Evolutionary conservation across 2,113 vertebrate genomes (phyloP), one percentile per base, ranked within the genome.

Genomic region (Coptodon rendalli): DNA sequence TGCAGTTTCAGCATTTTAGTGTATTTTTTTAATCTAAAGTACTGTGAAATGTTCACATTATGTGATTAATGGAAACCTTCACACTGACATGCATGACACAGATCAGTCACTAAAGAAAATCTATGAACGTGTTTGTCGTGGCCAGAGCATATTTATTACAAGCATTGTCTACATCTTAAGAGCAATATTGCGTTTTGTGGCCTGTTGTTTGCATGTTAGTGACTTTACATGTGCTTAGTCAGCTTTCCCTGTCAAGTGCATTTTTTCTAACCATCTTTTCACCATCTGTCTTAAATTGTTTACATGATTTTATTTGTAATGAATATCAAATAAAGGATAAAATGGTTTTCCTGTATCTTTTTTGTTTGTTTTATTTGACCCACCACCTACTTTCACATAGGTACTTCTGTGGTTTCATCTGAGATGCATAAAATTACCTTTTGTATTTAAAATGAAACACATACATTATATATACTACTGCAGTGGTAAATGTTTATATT

Each of bases 241-340:
- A 9, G 1, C 5, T 36, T 22, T 66, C 24, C 56, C 24, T 14
- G 4, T 63, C 16, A 90, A 52, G 83, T 89, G 68, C 76, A n/a
- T 83, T 40, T 50, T 29, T 10, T 3, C 3, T 17, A 6, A 57
- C 10, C 16, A 27, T 50, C 45, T 82, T 61, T 80, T 80, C 71
- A 66, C 19, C 68, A 5, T 81, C 53, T 7, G 24, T 79, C 76
- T 82, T 80, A 83, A 87, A 85, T n/a, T 61, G 45, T 63, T 45
- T 38, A 27, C 71, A 38, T 87, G 43, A 5, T 29, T 81, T 45
- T 73, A 22, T 82, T 78, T 84, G 87, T 63, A 81, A 73, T 87
- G 3, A 84, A 34, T 89, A 63, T 88, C 12, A 34, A 90, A 89
- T 92, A 89, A 92, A 87, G 11, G n/a, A 38, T 54, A 50, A 29